Base-by-base conservation (phyloP, 2,113 vertebrate genomes). In the cat (Felis catus) region DNA sequence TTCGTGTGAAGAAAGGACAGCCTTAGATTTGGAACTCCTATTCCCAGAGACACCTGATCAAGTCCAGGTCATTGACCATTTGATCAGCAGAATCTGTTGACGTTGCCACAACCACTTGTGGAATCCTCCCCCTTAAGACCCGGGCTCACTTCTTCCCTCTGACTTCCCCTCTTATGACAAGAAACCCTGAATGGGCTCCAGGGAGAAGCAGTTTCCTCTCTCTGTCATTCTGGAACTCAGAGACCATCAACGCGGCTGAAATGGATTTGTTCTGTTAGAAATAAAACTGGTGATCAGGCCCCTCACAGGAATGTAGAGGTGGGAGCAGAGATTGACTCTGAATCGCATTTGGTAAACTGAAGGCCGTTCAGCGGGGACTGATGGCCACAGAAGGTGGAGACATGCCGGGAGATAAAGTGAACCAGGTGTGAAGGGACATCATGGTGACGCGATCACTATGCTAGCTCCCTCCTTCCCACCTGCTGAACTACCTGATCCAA, bases 291-390 rank as follows among this genome's bases (percentile, higher is more conserved):
- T 4, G 1, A 10, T 1, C 11, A 74, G 4, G 45, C 14, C 23
- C 2, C 11, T 90, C 79, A 7, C 15, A 21, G 61, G 70, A 79
- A 18, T 33, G 65, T 2, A 36, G 41, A 76, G 3, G 53, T 45
- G 41, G 61, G 45, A 95, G 58, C 66, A 36, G 11, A 91, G 73
- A n/a, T 0, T 27, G 14, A 74, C 41, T 19, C 21, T 93, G n/a
- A n/a, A 73, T 51, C 65, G 13, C 0, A 23, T 87, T 53, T 74
- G 71, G 65, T 7, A 73, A 13, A n/a, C 8, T 39, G 33, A 53
- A 83, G 55, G 8, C 9, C 5, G 1, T 39, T 41, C 7, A 21
- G 33, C 2, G 66, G 16, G 7, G 14, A 1, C 36, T 19, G 3
- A 55, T 68, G 21, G 29, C 68, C n/a, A 31, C 0, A 5, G 68